Evolutionary conservation across 2,113 vertebrate genomes (phyloP).

Genomic region (Alectura lathami): DNA sequence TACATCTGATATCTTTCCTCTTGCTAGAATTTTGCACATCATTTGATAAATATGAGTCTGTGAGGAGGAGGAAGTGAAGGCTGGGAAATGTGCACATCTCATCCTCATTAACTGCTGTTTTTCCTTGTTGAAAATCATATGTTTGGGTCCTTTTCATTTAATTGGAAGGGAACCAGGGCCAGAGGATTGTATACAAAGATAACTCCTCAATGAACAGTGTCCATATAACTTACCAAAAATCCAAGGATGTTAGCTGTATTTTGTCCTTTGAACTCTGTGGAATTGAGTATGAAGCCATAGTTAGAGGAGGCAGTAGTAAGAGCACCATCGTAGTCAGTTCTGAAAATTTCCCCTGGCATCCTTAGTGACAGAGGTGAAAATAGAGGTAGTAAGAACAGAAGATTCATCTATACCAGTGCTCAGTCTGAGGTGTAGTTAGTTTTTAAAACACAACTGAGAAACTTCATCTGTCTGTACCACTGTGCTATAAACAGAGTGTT

Average conservation of each 20-base stretch:
- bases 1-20: not conserved
- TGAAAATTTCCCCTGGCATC: not conserved
- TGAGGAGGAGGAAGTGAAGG: not conserved
- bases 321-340: fast-evolving
- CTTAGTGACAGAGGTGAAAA: not conserved
- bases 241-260: not conserved
- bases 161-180: not conserved
- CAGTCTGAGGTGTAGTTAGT: not conserved
- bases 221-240: not conserved
- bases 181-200: not conserved
- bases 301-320: not conserved
- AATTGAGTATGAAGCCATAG: not conserved
- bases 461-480: not conserved
- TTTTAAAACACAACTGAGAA: not conserved
- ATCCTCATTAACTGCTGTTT: not conserved
- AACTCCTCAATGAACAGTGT: not conserved
- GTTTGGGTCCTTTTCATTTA: not conserved
- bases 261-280: not conserved
- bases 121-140: not conserved
- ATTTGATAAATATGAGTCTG: not conserved
- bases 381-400: not conserved
- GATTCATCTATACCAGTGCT: not conserved
- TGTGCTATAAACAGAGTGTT: not conserved
- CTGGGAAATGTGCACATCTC: fast-evolving
- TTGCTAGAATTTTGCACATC: not conserved